Percentiles rank a stretch among this genome's conserved stretches.
These are phyloP conservation scores for Plutella xylostella DNA, from an alignment of 2,888 invertebrate genomes.

Conservation along the genomic window DNA sequence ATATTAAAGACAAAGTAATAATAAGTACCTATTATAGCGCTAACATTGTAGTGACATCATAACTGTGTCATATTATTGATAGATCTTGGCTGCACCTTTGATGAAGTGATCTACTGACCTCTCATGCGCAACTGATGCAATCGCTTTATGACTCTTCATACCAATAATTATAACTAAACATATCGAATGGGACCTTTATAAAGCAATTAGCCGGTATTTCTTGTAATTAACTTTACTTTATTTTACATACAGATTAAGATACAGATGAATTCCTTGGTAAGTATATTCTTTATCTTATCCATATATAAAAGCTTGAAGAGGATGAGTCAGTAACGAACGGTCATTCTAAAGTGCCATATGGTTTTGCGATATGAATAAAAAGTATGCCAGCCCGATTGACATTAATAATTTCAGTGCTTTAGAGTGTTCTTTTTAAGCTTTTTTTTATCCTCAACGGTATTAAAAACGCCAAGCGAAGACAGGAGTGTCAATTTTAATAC, in stretches of 20 bases:
- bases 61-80: conserved; percentile 30
- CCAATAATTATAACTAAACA: not conserved
- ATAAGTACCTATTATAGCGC: no score
- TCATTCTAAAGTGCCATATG: conserved; percentile 53
- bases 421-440: not conserved
- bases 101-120: conserved; percentile 27
- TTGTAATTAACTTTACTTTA: no score
- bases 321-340: conserved; percentile 49
- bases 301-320: no score
- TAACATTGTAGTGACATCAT: conserved; percentile 36
- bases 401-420: conserved; percentile 14
- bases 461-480: not conserved
- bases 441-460: not conserved
- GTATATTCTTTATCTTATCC: no score
- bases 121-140: conserved; percentile 29
- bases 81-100: conserved; percentile 31
- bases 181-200: not conserved
- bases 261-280: no score
- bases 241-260: no score
- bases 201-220: no score
- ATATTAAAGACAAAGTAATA: no score
- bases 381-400: conserved; percentile 35
- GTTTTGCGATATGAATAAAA: conserved; percentile 46
- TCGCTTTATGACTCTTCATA: conserved; percentile 5
- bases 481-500: not conserved